Evolutionary conservation across 2,888 invertebrate species (phyloP).

Genomic region (Morinoia aosen): DNA sequence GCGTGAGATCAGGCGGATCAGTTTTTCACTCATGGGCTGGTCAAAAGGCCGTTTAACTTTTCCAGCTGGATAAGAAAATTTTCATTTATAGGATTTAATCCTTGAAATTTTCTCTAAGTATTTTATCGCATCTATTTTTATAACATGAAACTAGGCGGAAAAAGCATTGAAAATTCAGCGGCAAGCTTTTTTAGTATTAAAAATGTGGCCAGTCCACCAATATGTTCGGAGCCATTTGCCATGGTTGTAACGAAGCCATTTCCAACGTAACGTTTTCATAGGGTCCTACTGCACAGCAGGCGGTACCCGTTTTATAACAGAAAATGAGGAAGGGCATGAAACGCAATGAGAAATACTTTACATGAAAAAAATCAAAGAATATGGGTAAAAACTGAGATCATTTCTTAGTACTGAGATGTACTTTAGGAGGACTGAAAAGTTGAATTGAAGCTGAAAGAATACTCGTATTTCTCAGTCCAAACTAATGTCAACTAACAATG

Average conservation of each 20-base stretch:
- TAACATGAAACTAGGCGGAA: not conserved
- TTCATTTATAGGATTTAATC: not conserved
- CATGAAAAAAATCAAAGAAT: not conserved
- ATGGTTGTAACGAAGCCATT: not conserved
- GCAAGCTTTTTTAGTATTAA: not conserved
- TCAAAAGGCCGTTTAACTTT: not conserved
- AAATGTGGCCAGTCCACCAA: not conserved
- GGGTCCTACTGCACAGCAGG: not conserved
- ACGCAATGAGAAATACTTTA: not conserved
- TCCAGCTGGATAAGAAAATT: not conserved
- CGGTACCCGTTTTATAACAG: not conserved
- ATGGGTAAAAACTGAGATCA: not conserved
- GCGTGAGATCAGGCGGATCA: not conserved
- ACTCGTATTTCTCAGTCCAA: not conserved
- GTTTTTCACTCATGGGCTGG: not conserved
- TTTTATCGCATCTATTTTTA: not conserved
- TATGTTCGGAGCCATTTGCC: not conserved
- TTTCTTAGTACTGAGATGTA: not conserved
- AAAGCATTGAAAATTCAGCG: not conserved
- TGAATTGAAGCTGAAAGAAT: not conserved
- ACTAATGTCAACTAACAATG: not conserved
- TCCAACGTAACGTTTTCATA: not conserved
- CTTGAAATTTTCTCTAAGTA: not conserved
- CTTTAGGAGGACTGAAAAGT: not conserved
- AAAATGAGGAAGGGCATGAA: not conserved